phyloP scores from a whole-genome alignment of 2,888 invertebrate species.

The Uropetala carovei region DNA sequence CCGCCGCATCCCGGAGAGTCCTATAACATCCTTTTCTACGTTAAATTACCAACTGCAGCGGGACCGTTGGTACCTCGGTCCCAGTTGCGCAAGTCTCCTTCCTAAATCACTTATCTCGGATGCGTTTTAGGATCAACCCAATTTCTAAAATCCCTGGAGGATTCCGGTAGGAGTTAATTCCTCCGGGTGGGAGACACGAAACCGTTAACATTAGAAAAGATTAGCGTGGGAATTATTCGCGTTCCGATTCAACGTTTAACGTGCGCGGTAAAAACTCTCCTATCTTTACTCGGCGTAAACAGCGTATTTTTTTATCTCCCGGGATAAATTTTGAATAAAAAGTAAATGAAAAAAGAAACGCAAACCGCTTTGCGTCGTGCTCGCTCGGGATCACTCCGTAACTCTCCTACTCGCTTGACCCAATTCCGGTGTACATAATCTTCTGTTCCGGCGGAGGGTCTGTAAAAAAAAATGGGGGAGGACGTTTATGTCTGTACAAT shows the following conservation, averaged over 20 bases:
- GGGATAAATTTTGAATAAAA: no score
- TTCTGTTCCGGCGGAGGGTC: conserved; percentile 16
- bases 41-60: neutral
- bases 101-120: neutral
- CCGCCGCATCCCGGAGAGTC: neutral
- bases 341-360: neutral
- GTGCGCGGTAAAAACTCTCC: neutral
- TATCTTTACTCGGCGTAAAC: neutral
- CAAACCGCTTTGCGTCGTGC: conserved; percentile 19
- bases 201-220: no score
- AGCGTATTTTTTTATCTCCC: neutral
- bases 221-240: neutral
- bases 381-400: neutral
- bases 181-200: no score
- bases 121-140: conserved; percentile 1
- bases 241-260: neutral
- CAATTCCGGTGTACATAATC: neutral
- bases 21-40: neutral
- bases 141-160: neutral
- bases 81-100: neutral
- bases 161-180: neutral
- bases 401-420: neutral
- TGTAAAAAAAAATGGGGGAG: neutral
- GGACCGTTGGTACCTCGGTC: neutral
- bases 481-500: neutral